Percentiles rank a stretch among this genome's conserved stretches.
phyloP scores from a whole-genome alignment of 37 sponge, comb jelly and placozoan species.

The Ephydatia muelleri region DNA sequence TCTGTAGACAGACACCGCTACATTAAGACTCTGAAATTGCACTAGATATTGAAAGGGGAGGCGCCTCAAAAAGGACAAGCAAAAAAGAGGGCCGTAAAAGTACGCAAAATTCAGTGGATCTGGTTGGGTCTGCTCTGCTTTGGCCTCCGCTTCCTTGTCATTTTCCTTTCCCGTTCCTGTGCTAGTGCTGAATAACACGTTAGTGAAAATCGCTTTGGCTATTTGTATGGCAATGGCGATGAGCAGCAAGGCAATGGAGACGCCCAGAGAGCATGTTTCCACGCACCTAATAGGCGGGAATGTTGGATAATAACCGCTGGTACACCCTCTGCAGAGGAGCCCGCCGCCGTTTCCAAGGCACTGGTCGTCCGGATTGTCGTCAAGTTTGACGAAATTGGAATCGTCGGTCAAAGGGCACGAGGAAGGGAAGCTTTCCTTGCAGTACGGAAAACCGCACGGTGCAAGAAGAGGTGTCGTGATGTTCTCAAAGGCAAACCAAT shows the following conservation, averaged over 20 bases:
- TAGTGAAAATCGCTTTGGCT: too few species aligned
- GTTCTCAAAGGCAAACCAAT: background rate
- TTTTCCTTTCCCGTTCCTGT: too few species aligned
- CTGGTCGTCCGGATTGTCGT: conserved; percentile 11
- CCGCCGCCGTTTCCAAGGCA: conserved; percentile 9
- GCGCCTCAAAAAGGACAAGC: background rate
- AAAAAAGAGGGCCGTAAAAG: background rate
- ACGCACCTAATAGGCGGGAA: background rate
- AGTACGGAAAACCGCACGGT: background rate
- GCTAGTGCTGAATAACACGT: background rate
- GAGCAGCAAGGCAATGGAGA: background rate
- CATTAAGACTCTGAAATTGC: background rate
- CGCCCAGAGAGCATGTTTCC: too few species aligned
- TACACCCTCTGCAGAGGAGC: background rate
- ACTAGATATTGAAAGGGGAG: background rate
- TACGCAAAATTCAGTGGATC: too few species aligned
- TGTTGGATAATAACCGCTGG: background rate
- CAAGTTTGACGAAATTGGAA: background rate
- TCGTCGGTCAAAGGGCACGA: background rate
- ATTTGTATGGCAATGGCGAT: too few species aligned
- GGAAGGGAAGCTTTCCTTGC: background rate
- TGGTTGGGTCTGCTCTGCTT: too few species aligned
- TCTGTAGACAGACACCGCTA: background rate
- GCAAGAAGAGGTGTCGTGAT: too few species aligned
- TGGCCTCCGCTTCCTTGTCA: too few species aligned